Evolutionary conservation across 2,888 invertebrate genomes (phyloP).

Genomic region (Eudasyphora cyanicolor): DNA sequence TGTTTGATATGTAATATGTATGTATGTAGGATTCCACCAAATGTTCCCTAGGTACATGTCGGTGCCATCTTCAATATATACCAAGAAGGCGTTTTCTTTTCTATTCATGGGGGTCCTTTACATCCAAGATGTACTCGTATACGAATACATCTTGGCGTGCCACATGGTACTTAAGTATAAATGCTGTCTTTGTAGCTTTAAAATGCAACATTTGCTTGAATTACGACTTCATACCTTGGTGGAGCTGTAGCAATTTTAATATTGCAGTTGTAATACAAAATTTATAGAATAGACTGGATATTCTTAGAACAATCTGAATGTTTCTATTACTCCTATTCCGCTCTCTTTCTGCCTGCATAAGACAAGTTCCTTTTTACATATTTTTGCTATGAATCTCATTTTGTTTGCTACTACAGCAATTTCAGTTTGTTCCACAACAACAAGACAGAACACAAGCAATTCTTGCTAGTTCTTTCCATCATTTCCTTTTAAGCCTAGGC

Average conservation of each 20-base stretch:
- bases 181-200: not conserved
- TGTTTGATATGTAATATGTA: too few species aligned
- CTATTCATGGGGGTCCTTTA: too few species aligned
- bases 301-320: too few species aligned
- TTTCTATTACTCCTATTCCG: too few species aligned
- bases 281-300: not conserved
- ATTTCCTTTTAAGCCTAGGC: not conserved
- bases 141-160: slow-evolving; percentile 2
- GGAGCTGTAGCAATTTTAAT: not conserved
- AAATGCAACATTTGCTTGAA: slow-evolving; percentile 31
- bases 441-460: not conserved
- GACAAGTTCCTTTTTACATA: not conserved
- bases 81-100: too few species aligned
- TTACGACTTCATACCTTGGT: not conserved
- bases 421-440: not conserved
- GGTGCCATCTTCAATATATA: too few species aligned
- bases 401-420: not conserved
- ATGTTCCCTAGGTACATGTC: too few species aligned
- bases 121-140: too few species aligned
- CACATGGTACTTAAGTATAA: not conserved
- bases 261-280: not conserved
- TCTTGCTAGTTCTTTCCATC: not conserved
- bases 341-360: not conserved
- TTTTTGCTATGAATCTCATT: not conserved
- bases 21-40: too few species aligned